A percentile compares a stretch with the other conserved stretches of the same genome.
phyloP scores from a whole-genome alignment of 2,888 invertebrate species.

The Empis livida region DNA sequence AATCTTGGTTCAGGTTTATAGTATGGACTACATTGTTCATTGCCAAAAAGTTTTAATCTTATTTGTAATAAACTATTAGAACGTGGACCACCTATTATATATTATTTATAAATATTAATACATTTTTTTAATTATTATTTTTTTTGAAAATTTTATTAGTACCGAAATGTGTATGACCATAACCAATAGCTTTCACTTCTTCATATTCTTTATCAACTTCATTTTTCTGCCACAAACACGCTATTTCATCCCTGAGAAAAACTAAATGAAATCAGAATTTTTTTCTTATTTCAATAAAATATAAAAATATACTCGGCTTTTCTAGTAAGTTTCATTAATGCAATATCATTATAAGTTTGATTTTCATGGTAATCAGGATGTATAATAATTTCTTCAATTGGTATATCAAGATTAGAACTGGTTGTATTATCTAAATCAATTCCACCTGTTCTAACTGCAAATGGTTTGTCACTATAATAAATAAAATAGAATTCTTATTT shows the following conservation, averaged over 20 bases:
- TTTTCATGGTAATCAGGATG: slow-evolving; percentile 36
- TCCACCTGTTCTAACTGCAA: slow-evolving; percentile 20
- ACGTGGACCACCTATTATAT: not conserved
- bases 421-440: slow-evolving; percentile 14
- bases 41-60: not conserved
- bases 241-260: too few relatives aligned
- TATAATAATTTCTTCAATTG: slow-evolving; percentile 22
- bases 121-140: not conserved
- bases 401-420: not conserved
- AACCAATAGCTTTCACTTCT: slow-evolving; percentile 13
- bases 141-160: not conserved
- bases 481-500: not conserved
- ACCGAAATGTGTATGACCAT: slow-evolving; percentile 3
- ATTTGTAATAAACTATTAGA: not conserved
- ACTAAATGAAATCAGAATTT: too few relatives aligned
- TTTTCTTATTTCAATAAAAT: not conserved
- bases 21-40: not conserved
- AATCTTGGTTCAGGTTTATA: slow-evolving; percentile 1
- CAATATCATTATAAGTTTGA: slow-evolving; percentile 40
- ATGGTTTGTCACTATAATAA: slow-evolving; percentile 11
- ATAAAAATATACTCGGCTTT: not conserved
- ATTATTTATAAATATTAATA: not conserved
- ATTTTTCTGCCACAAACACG: too few relatives aligned
- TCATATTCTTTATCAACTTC: too few relatives aligned
- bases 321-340: slow-evolving; percentile 27